A percentile compares a stretch with the other conserved stretches of the same genome.
phyloP scores from a whole-genome alignment of 2,888 invertebrate genomes.

The Mesochorus sp. region DNA sequence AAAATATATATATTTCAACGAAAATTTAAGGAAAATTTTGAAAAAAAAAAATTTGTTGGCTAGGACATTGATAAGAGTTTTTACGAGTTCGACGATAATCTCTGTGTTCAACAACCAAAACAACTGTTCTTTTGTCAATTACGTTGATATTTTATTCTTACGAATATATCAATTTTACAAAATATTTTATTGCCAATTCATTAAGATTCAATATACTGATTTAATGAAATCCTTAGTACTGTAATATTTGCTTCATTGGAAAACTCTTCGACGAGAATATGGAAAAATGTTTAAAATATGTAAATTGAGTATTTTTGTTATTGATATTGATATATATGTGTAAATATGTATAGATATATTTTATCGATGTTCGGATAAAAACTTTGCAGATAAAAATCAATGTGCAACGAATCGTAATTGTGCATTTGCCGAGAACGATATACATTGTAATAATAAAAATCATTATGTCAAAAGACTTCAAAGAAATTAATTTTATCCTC shows the following conservation, averaged over 20 bases:
- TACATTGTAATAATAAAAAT: conserved; percentile 44
- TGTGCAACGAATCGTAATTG: conserved; percentile 26
- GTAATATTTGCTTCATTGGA: no score
- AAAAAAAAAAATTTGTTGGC: no score
- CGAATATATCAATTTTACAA: background rate
- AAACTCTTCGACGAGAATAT: no score
- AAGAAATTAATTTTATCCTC: background rate
- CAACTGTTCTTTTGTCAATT: no score
- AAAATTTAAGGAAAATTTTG: no score
- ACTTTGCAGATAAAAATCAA: conserved; percentile 9
- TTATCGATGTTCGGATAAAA: conserved; percentile 31
- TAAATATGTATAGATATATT: conserved; percentile 31
- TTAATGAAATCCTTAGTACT: no score
- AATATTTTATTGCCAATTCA: background rate
- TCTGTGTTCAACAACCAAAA: no score
- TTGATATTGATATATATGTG: no score
- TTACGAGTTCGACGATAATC: no score
- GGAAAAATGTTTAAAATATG: background rate
- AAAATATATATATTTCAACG: no score
- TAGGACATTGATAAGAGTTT: no score
- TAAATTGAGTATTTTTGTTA: conserved; percentile 54
- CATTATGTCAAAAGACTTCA: conserved; percentile 1
- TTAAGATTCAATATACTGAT: no score
- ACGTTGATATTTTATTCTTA: background rate
- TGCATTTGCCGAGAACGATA: conserved; percentile 8